Percentiles rank a stretch among this genome's conserved stretches.
Conservation (phyloP, 2,797 vertebrate genomes). For the Siniperca undulata region DNA sequence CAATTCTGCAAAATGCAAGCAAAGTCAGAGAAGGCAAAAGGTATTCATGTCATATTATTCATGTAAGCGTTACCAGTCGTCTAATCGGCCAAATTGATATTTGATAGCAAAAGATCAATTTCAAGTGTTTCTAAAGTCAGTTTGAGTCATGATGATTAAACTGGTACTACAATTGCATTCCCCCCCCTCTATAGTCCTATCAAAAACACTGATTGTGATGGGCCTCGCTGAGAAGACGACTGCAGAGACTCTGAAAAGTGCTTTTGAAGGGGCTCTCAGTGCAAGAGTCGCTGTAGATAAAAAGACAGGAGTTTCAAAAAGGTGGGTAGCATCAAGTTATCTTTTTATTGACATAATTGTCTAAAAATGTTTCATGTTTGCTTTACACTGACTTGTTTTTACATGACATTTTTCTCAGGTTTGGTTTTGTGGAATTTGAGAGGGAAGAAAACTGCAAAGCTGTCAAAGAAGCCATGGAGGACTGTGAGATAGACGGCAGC, state of each 20-base stretch:
- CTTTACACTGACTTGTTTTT: no score
- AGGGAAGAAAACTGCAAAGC: constrained; percentile 90
- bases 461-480: constrained; percentile 92
- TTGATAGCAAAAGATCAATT: neutral
- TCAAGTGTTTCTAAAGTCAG: neutral
- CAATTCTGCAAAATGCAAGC: constrained; percentile 75
- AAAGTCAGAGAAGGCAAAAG: constrained; percentile 45
- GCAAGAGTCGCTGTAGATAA: constrained; percentile 89
- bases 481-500: constrained; percentile 92
- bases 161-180: neutral
- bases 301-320: constrained; percentile 89
- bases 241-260: constrained; percentile 88
- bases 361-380: no score
- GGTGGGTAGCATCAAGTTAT: constrained; percentile 77
- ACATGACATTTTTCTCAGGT: constrained; percentile 87
- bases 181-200: constrained; percentile 74
- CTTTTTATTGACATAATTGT: neutral
- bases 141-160: neutral
- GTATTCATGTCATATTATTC: constrained; percentile 48
- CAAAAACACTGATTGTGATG: constrained; percentile 91
- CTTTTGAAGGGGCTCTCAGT: constrained; percentile 90
- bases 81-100: neutral
- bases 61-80: neutral
- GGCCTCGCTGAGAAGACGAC: constrained; percentile 92
- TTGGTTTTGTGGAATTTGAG: constrained; percentile 95